phyloP scores from a whole-genome alignment of 2,113 vertebrate species.

The Dinomys branickii region DNA sequence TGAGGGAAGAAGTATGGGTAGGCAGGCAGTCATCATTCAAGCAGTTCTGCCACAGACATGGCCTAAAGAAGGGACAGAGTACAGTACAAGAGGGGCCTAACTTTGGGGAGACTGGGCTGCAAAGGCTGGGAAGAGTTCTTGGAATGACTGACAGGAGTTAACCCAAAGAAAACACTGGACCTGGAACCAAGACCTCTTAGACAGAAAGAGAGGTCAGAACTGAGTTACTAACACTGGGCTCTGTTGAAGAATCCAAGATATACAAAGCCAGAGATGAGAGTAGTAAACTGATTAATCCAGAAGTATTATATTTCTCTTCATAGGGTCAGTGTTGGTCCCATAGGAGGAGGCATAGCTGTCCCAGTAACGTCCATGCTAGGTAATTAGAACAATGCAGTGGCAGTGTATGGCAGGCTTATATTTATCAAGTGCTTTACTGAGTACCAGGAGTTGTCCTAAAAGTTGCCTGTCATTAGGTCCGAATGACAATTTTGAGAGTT shows the following conservation, averaged over 20 bases:
- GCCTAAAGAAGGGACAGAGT: background rate
- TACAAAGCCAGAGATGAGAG: background rate
- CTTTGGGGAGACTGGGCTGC: rapidly evolving
- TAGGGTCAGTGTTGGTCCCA: background rate
- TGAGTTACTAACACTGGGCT: background rate
- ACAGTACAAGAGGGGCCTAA: background rate
- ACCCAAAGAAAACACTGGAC: background rate
- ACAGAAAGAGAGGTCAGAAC: background rate
- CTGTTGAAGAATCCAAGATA: background rate
- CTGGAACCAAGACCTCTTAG: background rate
- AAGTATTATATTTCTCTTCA: background rate
- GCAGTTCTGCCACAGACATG: background rate
- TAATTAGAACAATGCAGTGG: background rate
- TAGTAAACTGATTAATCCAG: background rate
- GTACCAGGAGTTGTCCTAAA: background rate
- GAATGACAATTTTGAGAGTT: background rate
- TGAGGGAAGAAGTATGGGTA: background rate
- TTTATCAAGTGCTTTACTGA: background rate
- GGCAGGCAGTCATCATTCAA: background rate
- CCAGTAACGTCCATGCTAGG: background rate
- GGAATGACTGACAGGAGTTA: background rate
- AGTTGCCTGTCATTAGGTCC: background rate
- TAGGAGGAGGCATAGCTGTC: background rate
- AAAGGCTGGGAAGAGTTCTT: background rate
- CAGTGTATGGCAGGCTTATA: background rate